Base-by-base conservation (phyloP, 2,113 vertebrate genomes). In the Oncorhynchus gorbuscha region DNA sequence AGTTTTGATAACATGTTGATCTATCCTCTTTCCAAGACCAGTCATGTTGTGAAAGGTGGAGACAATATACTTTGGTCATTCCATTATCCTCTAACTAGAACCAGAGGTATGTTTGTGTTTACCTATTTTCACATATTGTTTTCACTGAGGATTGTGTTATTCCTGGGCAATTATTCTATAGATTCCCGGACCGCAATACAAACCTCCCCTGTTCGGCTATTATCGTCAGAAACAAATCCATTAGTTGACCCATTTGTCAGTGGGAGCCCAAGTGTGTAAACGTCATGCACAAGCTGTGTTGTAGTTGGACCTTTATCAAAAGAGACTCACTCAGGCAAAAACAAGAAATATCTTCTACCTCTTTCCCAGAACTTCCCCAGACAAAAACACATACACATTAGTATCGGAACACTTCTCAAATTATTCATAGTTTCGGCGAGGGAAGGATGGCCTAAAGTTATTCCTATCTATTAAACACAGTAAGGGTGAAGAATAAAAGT, bases 261-360 rank as follows among this genome's bases (percentile, higher is more conserved):
- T 48, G 81, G 65, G 39, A 75, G 59, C 62, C 75, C 71, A 78
- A 75, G 78, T 78, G 80, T 76, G 80, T 77, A 73, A 76, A 61
- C 73, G 59, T 87, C 83, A 85, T 87, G 69, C 75, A 30, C 80
- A 87, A 77, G 81, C 86, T 82, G 75, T 90, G 81, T 86, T 93
- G 75, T 90, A 35, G 74, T 89, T 90, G 88, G 91, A 90, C 32
- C 48, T 28, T 26, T 71, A 88, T 89, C 84, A 86, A 80, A 88
- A 82, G 76, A 81, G 72, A 79, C 61, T 78, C 76, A 78, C 61
- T 26, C 71, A 84, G 82, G 77, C 64, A 75, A 79, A 80, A 81
- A 81, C 71, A 81, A 72, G 75, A 89, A 85, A 84, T 78, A 86
- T 91, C 75, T 75, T 85, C n/a, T 82, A 76, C 75, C 65, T 81